Base-by-base conservation (phyloP, 2,888 invertebrate species). In the Dasypogon diadema region DNA sequence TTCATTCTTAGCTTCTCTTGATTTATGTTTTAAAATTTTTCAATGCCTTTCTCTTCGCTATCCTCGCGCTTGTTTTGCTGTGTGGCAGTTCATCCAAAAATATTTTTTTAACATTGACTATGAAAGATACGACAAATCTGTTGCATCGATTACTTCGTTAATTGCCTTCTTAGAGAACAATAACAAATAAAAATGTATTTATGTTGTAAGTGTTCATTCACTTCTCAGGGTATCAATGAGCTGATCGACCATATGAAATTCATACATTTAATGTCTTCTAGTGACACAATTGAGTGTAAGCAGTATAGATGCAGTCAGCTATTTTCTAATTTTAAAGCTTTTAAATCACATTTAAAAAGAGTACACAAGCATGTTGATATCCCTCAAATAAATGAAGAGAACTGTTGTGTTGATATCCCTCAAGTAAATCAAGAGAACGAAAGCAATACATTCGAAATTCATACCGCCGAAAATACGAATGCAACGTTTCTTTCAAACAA, bases 301-400 rank as follows among this genome's bases (percentile, higher is more conserved):
- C 76, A 76, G 2, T 2, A 74, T 55, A 56, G 68, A 30, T 76
- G 76, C 14, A 65, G 48, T 12, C 76, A 76, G 48, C 0, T 65
- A 34, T 76, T 76, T 58, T 21, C 63, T n/a, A 74, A 56, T 34
- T 76, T 55, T 48, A 63, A 34, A 37, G 6, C 30, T 14, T 74
- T 76, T 51, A 22, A 46, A 1, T 6, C 8, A 12, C 72, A 76
- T 48, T 72, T 75, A 68, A 30, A 30, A 30, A 30, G n/a, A n/a
- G n/a, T n/a, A n/a, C n/a, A 30, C 30, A 30, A 30, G 30, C 8
- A 30, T 30, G 42, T 12, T n/a, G n/a, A n/a, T n/a, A n/a, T n/a
- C n/a, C n/a, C n/a, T n/a, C n/a, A n/a, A n/a, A n/a, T n/a, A n/a
- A n/a, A n/a, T n/a, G n/a, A n/a, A n/a, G n/a, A n/a, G n/a, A n/a